Conservation (phyloP, 2,113 vertebrate species). For the Cinclus cinclus region DNA sequence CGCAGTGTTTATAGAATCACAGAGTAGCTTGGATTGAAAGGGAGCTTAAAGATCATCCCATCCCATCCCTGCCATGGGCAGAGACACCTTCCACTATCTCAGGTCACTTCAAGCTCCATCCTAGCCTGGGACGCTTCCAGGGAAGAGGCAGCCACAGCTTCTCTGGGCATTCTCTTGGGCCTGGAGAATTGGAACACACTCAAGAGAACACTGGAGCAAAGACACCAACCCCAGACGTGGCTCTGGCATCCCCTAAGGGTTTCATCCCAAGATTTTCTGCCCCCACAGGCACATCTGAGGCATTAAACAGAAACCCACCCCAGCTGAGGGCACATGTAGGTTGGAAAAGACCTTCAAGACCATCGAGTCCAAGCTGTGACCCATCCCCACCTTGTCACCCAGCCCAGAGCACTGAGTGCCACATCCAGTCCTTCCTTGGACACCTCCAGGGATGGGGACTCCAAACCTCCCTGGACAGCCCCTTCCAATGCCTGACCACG, state of each 20-base stretch:
- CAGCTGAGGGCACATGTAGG: background rate
- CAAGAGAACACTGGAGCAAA: background rate
- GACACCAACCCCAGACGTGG: background rate
- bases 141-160: background rate
- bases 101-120: background rate
- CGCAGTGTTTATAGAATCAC: fast-evolving
- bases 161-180: background rate
- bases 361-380: fast-evolving
- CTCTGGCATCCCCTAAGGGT: fast-evolving
- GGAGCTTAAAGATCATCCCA: background rate
- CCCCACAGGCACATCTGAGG: background rate
- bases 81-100: background rate
- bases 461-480: background rate
- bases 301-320: background rate
- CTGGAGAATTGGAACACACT: background rate
- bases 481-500: background rate
- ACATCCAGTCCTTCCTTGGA: fast-evolving
- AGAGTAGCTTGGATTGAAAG: background rate
- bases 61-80: background rate
- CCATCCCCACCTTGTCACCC: fast-evolving
- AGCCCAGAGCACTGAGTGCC: background rate
- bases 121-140: background rate
- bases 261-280: background rate
- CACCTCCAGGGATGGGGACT: background rate
- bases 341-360: background rate